Evolutionary conservation across 2,797 vertebrate species (phyloP).

Genomic region (Smutsia gigantea): DNA sequence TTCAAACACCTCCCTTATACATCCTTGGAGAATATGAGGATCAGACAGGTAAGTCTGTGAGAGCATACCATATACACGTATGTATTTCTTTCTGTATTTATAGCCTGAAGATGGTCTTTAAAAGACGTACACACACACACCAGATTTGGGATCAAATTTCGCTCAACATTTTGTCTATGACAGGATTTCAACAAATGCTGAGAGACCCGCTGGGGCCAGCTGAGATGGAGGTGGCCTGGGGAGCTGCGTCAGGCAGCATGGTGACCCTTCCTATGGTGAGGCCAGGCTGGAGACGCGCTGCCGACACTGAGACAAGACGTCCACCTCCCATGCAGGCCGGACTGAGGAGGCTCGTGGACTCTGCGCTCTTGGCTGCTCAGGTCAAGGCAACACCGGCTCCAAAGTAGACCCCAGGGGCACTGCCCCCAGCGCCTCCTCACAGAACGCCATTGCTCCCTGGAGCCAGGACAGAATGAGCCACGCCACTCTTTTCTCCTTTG

Average conservation of each 20-base stretch:
- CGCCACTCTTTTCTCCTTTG: rapidly evolving
- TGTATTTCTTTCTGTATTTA: not conserved
- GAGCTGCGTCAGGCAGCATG: not conserved
- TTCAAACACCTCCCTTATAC: not conserved
- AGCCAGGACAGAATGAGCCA: not conserved
- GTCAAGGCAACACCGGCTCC: not conserved
- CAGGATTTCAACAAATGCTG: not conserved
- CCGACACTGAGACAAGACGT: not conserved
- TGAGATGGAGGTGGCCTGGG: rapidly evolving
- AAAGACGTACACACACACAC: not conserved
- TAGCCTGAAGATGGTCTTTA: not conserved
- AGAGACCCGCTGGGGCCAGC: not conserved
- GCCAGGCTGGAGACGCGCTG: not conserved
- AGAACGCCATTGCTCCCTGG: not conserved
- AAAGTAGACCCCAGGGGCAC: not conserved
- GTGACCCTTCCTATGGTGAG: not conserved
- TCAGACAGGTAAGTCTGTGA: not conserved
- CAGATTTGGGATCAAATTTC: not conserved
- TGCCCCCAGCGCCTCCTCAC: not conserved
- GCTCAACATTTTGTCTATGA: not conserved
- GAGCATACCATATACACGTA: too few species aligned
- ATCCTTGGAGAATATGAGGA: not conserved
- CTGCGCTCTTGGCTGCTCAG: not conserved
- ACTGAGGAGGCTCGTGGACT: not conserved
- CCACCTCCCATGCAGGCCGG: not conserved